These are phyloP conservation scores for Eidolon dupreanum DNA, from an alignment of 2,797 vertebrate species.

Conservation along the genomic window DNA sequence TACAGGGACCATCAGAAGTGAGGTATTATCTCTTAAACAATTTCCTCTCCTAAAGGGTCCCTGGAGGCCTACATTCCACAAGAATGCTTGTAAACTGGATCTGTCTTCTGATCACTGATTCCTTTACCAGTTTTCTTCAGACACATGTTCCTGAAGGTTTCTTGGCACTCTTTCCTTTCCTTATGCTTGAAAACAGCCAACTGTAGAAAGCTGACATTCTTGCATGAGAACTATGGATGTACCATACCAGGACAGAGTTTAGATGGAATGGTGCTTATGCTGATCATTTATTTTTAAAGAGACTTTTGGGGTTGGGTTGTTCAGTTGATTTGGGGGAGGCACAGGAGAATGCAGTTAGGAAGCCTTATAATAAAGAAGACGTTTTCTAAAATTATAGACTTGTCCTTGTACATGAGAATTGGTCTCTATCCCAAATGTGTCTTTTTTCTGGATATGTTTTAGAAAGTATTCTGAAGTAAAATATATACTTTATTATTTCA, in stretches of 20 bases:
- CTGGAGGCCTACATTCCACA: not conserved
- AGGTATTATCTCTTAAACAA: not conserved
- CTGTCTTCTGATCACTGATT: not conserved
- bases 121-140: conserved; percentile 29
- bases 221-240: not conserved
- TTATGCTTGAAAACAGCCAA: not conserved
- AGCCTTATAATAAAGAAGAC: not conserved
- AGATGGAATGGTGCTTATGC: not conserved
- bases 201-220: not conserved
- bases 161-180: not conserved
- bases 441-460: conserved; percentile 17
- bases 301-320: not conserved
- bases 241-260: not conserved
- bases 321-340: not conserved
- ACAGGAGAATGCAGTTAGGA: not conserved
- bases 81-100: not conserved
- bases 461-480: conserved; percentile 48
- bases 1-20: not conserved
- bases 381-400: not conserved
- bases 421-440: not conserved
- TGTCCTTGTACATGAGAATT: not conserved
- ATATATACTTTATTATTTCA: conserved; percentile 13
- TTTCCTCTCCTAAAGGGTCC: not conserved
- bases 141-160: not conserved
- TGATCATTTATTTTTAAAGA: conserved; percentile 41